Conservation (phyloP, 2,888 invertebrate genomes). For the Dastarcus helophoroides region DNA sequence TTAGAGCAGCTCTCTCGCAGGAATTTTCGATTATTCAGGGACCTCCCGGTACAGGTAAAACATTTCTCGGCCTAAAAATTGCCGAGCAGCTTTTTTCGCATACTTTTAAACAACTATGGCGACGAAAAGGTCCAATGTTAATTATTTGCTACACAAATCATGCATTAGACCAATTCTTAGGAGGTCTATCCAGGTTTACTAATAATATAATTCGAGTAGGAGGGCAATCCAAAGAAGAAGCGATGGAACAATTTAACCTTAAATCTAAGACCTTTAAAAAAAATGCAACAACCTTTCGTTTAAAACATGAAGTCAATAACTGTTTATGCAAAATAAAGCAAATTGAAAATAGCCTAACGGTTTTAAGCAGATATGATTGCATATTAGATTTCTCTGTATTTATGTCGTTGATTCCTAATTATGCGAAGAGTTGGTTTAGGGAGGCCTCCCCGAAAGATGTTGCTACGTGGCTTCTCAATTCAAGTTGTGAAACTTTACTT, state of each 20-base stretch:
- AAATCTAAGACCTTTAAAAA: slow-evolving; percentile 22
- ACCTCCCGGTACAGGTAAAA: slow-evolving; percentile 83
- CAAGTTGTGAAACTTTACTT: no score
- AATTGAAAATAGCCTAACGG: slow-evolving; percentile 14
- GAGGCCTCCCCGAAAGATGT: slow-evolving; percentile 15
- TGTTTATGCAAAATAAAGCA: slow-evolving; percentile 8
- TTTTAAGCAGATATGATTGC: slow-evolving; percentile 31
- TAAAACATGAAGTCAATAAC: background rate
- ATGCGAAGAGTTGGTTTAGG: slow-evolving; percentile 34
- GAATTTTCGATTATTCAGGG: slow-evolving; percentile 75
- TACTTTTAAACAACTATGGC: slow-evolving; percentile 32
- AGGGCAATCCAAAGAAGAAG: slow-evolving; percentile 51
- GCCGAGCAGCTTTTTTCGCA: slow-evolving; percentile 56
- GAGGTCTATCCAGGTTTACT: slow-evolving; percentile 51
- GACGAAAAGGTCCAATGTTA: slow-evolving; percentile 48
- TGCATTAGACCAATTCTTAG: slow-evolving; percentile 75
- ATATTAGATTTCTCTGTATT: slow-evolving; percentile 22
- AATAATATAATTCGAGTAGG: slow-evolving; percentile 56
- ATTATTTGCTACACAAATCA: slow-evolving; percentile 79
- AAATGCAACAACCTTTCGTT: slow-evolving; percentile 1
- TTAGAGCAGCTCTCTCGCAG: slow-evolving; percentile 52
- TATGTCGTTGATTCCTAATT: slow-evolving; percentile 18
- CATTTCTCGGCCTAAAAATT: slow-evolving; percentile 66
- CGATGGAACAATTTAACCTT: slow-evolving; percentile 43
- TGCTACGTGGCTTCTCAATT: slow-evolving; percentile 19